Evolutionary conservation across 2,888 invertebrate species (phyloP), one percentile per base, ranked within the genome.

Genomic region (Ormyrus nitidulus): DNA sequence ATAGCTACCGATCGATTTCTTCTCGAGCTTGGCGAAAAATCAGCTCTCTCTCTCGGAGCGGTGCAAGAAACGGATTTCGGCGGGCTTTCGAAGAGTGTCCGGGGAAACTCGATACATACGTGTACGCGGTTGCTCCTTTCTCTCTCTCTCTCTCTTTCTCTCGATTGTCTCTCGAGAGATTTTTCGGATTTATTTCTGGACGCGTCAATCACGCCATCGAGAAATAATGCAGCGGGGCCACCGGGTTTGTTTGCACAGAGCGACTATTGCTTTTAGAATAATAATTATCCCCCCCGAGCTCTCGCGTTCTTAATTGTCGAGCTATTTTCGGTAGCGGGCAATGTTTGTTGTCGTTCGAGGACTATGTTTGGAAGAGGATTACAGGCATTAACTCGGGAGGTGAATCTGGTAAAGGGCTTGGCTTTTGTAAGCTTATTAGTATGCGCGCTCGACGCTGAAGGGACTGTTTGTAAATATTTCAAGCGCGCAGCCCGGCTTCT

Each of bases 31-130:
- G 7, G 10, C 48, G 34, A 19, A 11, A 48, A 59, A 10, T 10
- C 51, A 69, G 10, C 51, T 64, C 65, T 11, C 9, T 11, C 19
- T 68, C 51, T 71, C 71, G 70, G 71, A 58, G 64, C 8, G 51
- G 19, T 48, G 68, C 51, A 11, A 62, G 46, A 7, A 44, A 11
- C 4, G 44, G 46, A 62, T 5, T n/a, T 13, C 59, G 19, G 46
- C 61, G 46, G 62, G 56, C 48, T 71, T 74, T 77, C 71, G 77
- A 77, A 71, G 65, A 58, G 65, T 49, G 77, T 9, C 5, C 65
- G 49, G 49, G 34, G 64, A 77, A 71, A 77, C 56, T 71, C 77
- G 77, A 71, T 77, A 71, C 64, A 70, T 44, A 4, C 4, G 48
- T 5, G 46, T 6, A 46, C 10, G 34, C 6, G 0, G 53, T 10